Conservation (phyloP, 2,113 vertebrate genomes). For the Monarcha castaneiventris region DNA sequence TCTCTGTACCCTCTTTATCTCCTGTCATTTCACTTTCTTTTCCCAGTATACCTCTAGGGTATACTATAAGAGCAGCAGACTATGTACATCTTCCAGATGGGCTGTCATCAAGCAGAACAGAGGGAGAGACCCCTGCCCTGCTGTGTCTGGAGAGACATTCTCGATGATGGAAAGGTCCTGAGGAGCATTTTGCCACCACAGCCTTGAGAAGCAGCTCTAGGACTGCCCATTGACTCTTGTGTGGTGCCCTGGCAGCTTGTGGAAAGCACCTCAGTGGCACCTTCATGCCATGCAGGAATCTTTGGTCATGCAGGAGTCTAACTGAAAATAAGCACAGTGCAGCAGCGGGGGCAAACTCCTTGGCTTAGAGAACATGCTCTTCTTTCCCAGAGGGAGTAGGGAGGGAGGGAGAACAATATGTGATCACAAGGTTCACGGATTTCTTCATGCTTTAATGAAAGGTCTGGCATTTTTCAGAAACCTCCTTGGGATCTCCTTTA, state of each 20-base stretch:
- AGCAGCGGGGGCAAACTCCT: background rate
- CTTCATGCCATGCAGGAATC: background rate
- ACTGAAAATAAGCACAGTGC: background rate
- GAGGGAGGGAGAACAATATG: background rate
- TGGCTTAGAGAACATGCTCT: background rate
- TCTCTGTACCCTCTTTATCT: background rate
- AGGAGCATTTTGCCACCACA: background rate
- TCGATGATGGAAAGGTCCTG: background rate
- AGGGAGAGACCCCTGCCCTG: background rate
- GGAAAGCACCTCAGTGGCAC: background rate
- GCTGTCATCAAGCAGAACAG: background rate
- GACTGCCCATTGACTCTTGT: background rate
- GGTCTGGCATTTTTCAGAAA: background rate
- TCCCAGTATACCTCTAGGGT: background rate
- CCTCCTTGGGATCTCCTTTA: background rate
- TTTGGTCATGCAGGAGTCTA: background rate
- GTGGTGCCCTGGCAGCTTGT: background rate
- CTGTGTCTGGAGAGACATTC: fast-evolving
- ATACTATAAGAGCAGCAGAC: background rate
- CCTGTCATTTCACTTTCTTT: background rate
- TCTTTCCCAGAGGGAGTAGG: background rate
- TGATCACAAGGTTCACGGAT: background rate
- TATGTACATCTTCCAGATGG: background rate
- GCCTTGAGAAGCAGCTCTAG: background rate
- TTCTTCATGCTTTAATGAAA: background rate